Evolutionary conservation across 1,140 invertebrate genomes (phyloP).

Genomic region (Panulirus ornatus): DNA sequence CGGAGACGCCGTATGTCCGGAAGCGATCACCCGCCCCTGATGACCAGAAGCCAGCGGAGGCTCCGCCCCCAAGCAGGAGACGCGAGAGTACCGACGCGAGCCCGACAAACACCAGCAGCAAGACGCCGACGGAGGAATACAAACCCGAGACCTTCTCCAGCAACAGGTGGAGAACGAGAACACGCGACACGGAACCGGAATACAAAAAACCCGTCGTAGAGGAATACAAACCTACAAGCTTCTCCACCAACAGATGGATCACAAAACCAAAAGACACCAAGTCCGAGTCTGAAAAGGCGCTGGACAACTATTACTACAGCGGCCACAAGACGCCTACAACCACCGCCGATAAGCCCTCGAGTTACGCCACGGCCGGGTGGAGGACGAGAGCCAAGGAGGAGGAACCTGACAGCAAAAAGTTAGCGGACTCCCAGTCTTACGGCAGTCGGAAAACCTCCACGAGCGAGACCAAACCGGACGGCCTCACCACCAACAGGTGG

Average conservation of each 20-base stretch:
- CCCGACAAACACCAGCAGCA: slow-evolving; percentile 1
- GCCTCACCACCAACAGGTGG: slow-evolving; percentile 30
- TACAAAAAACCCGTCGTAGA: slow-evolving; percentile 14
- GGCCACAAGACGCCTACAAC: background rate
- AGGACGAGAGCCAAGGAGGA: slow-evolving; percentile 1
- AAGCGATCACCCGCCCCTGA: slow-evolving; percentile 30
- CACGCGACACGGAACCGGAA: background rate
- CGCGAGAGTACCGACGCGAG: background rate
- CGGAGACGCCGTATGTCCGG: slow-evolving; percentile 29
- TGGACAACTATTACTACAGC: background rate
- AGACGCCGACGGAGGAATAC: slow-evolving; percentile 37
- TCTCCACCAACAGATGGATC: slow-evolving; percentile 42
- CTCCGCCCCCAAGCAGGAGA: slow-evolving; percentile 24
- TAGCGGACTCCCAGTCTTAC: background rate
- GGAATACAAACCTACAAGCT: slow-evolving; percentile 37
- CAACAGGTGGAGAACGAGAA: slow-evolving; percentile 54
- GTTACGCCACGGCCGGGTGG: slow-evolving; percentile 37
- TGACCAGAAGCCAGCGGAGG: slow-evolving; percentile 26
- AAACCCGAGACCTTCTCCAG: slow-evolving; percentile 42
- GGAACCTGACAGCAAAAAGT: background rate
- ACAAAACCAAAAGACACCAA: background rate
- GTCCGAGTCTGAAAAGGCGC: background rate
- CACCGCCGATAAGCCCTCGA: background rate
- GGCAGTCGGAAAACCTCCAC: slow-evolving; percentile 12
- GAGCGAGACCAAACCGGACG: background rate